Evolutionary conservation across 37 sponge, comb jelly and placozoan genomes (phyloP).

Genomic region (Lycopodina hypogea): DNA sequence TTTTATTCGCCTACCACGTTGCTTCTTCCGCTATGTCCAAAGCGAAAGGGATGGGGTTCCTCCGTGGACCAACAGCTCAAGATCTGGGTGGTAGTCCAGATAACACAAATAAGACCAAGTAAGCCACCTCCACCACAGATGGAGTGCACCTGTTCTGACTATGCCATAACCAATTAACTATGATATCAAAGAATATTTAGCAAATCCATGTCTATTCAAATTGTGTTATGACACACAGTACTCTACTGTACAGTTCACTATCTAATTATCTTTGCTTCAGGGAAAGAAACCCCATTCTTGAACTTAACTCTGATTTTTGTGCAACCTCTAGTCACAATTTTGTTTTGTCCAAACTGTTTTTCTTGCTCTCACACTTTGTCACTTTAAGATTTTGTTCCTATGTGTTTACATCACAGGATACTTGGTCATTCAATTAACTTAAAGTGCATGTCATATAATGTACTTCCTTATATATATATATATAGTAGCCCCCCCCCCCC

Average conservation of each 20-base stretch:
- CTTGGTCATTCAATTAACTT: slow-evolving; percentile 26
- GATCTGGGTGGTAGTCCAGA: background rate
- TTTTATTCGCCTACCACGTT: slow-evolving; percentile 18
- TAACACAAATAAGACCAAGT: slow-evolving; percentile 34
- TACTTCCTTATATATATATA: no score
- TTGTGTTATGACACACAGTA: no score
- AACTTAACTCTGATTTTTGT: background rate
- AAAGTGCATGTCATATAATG: no score
- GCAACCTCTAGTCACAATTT: background rate
- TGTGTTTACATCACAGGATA: slow-evolving; percentile 19
- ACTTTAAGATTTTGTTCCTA: slow-evolving; percentile 8
- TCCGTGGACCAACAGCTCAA: background rate
- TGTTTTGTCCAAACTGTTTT: slow-evolving; percentile 31
- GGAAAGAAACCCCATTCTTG: background rate
- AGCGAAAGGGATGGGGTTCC: background rate
- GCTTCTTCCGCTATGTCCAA: background rate
- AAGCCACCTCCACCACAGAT: no score
- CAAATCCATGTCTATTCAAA: no score
- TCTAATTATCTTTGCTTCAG: no score
- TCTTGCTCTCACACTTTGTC: slow-evolving; percentile 9
- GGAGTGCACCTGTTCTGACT: background rate
- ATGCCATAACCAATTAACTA: no score
- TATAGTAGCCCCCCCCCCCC: no score
- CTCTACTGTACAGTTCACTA: no score
- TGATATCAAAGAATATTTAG: no score